Evolutionary conservation across 1,140 invertebrate species (phyloP), one percentile per base, ranked within the genome.

Genomic region (Aphelenchoides besseyi): DNA sequence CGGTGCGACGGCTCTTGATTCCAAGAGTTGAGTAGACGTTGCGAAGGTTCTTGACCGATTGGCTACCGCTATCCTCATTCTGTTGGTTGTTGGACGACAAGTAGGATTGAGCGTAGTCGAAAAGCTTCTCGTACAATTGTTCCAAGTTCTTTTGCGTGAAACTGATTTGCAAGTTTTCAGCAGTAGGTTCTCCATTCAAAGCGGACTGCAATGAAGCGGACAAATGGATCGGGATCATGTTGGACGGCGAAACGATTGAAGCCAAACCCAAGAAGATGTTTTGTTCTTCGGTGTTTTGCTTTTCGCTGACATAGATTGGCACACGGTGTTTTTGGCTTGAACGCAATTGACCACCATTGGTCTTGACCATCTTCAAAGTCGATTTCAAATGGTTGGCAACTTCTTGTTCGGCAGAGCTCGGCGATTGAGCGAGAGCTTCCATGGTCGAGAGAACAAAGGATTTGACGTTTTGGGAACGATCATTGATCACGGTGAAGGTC

Each of bases 131-230:
- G 30, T 75, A 76, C 52, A 23, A 68, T 18, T 74, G 48, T 48
- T 79, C 77, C n/a, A 69, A 23, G 5, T 79, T 57, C 53, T 79
- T 57, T 37, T 77, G 77, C 35, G 30, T 62, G 28, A 79, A 48
- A 35, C 28, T 53, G 32, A 75, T 9, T 36, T 32, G 41, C 3
- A 77, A 16, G 30, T 36, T 70, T 30, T 79, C 62, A 8, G 57
- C 36, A 36, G 74, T 53, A 37, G 32, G 48, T 28, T 79, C 37
- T 23, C 71, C 76, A 28, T 77, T 77, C 64, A 77, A 62, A 3
- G 48, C 32, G n/a, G 78, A 59, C 35, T 72, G 67, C 16, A 78
- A 12, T 12, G 59, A 59, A 9, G 59, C 52, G 41, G 72, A 26
- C 8, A 74, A 53, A 23, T 81, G 71, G 18, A 23, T 68, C 8